Conservation (phyloP, 2,888 invertebrate genomes). For the Leptinotarsa rubiginosa region DNA sequence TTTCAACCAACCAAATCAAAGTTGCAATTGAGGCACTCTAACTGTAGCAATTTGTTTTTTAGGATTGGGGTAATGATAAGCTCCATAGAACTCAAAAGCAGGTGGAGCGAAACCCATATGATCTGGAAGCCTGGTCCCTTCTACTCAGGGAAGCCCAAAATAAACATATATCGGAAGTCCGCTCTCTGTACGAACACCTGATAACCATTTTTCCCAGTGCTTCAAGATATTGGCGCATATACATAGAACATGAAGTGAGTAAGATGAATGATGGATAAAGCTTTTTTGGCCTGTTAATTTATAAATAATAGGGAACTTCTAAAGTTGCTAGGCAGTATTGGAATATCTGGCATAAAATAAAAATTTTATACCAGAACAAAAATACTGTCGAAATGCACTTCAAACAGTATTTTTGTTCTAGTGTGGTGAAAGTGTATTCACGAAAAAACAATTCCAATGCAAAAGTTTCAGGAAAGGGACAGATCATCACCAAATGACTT, state of each 20-base stretch:
- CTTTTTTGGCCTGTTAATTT: neutral
- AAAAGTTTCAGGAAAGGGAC: too few species aligned
- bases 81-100: constrained; percentile 85
- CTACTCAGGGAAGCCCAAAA: constrained; percentile 93
- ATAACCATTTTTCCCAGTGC: constrained; percentile 95
- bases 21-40: neutral
- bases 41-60: constrained; percentile 43
- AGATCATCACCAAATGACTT: too few species aligned
- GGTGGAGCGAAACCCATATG: constrained; percentile 90
- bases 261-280: neutral
- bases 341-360: too few species aligned
- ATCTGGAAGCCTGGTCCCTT: constrained; percentile 98
- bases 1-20: too few species aligned
- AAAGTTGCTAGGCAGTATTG: too few species aligned
- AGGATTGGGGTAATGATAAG: constrained; percentile 93
- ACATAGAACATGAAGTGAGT: constrained; percentile 94
- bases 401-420: too few species aligned
- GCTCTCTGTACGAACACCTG: constrained; percentile 93
- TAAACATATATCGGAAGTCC: constrained; percentile 87
- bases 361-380: too few species aligned
- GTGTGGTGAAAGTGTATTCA: too few species aligned
- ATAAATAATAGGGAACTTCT: too few species aligned
- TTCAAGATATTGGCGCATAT: constrained; percentile 98
- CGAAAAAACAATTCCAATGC: too few species aligned
- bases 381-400: too few species aligned